Conservation (phyloP, 2,888 invertebrate species). For the Oligia strigilis region DNA sequence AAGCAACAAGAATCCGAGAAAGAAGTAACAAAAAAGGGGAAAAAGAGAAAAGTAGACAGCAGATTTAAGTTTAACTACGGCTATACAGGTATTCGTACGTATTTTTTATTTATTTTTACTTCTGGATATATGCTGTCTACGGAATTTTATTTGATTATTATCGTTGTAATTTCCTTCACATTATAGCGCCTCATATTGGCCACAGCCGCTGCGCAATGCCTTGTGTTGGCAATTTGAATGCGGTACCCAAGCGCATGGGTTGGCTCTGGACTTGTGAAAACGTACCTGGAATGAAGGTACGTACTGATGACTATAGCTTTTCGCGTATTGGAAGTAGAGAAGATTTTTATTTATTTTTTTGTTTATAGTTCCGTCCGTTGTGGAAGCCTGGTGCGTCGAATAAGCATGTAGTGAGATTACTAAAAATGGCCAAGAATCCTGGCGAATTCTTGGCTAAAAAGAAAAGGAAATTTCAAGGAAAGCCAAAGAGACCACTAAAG, state of each 20-base stretch:
- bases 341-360: constrained; percentile 67
- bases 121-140: rapidly evolving
- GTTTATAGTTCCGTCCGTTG: constrained; percentile 83
- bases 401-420: constrained; percentile 82
- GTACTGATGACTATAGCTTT: background rate
- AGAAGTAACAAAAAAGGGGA: constrained; percentile 77
- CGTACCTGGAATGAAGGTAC: constrained; percentile 85
- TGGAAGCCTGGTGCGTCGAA: constrained; percentile 87
- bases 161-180: background rate
- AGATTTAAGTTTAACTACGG: constrained; percentile 87
- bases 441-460: constrained; percentile 79
- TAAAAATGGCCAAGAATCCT: constrained; percentile 83
- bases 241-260: constrained; percentile 87
- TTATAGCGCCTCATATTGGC: constrained; percentile 86
- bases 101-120: constrained; percentile 50
- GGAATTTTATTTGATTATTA: background rate
- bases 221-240: constrained; percentile 77
- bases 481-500: constrained; percentile 80
- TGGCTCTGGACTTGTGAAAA: constrained; percentile 88
- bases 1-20: constrained; percentile 24
- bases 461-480: constrained; percentile 76
- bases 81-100: constrained; percentile 89
- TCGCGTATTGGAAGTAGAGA: background rate
- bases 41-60: constrained; percentile 79
- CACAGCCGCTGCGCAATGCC: constrained; percentile 82